A percentile compares a stretch with the other conserved stretches of the same genome.
Evolutionary conservation across 2,797 vertebrate genomes (phyloP).

Genomic region (Agapornis canus): DNA sequence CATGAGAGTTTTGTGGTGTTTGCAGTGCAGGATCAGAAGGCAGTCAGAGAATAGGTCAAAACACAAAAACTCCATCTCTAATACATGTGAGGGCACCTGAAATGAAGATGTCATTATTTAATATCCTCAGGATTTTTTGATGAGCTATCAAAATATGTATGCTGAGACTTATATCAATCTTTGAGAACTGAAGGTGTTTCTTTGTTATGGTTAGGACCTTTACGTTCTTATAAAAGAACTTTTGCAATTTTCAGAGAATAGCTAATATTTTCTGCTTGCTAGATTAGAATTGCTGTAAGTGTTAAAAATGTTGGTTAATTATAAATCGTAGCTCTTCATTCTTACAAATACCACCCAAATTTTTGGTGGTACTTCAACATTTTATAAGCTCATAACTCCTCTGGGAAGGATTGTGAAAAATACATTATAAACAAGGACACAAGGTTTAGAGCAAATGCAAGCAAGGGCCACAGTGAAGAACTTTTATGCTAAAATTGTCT

Average conservation of each 20-base stretch:
- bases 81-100: neutral
- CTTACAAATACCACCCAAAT: neutral
- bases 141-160: neutral
- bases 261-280: neutral
- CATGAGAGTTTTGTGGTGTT: neutral
- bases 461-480: neutral
- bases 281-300: neutral
- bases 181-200: neutral
- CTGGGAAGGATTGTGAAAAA: neutral
- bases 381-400: neutral
- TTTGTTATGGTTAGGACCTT: neutral
- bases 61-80: neutral
- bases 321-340: neutral
- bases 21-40: neutral
- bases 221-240: neutral
- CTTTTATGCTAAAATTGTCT: neutral
- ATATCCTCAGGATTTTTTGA: neutral
- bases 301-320: neutral
- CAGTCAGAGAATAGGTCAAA: conserved; percentile 1
- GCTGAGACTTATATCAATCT: neutral
- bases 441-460: neutral
- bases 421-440: neutral
- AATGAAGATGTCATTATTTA: neutral
- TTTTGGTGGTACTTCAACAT: neutral
- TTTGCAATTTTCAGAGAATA: neutral